A percentile compares a stretch with the other conserved stretches of the same genome.
These are phyloP conservation scores for Eupleurogrammus muticus DNA, from an alignment of 2,797 vertebrate species.

Conservation along the genomic window DNA sequence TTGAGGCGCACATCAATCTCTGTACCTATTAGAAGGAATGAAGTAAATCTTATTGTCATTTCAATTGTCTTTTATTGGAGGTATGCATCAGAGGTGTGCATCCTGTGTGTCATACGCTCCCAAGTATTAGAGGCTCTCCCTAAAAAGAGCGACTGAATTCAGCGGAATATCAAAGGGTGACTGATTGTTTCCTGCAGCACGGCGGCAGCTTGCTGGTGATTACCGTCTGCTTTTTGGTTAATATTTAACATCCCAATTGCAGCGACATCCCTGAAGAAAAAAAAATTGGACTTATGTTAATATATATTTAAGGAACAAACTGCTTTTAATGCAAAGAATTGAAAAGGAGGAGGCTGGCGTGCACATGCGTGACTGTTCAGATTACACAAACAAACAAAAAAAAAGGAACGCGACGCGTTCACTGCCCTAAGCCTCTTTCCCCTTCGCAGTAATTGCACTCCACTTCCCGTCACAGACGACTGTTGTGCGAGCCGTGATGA, in stretches of 20 bases:
- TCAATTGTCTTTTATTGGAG: constrained; percentile 79
- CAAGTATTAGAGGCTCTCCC: constrained; percentile 50
- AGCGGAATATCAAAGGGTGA: constrained; percentile 49
- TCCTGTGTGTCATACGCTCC: constrained; percentile 49
- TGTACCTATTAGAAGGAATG: constrained; percentile 73
- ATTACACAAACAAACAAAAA: constrained; percentile 22
- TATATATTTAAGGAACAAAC: constrained; percentile 1
- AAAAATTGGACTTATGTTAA: no score
- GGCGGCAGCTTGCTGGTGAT: constrained; percentile 9
- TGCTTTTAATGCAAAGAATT: constrained; percentile 9
- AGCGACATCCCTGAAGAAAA: neutral
- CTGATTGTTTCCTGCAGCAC: constrained; percentile 26
- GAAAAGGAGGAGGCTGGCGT: constrained; percentile 11
- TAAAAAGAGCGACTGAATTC: constrained; percentile 46
- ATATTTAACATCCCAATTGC: constrained; percentile 17
- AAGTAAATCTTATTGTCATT: constrained; percentile 81
- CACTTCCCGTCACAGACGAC: constrained; percentile 34
- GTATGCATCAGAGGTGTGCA: constrained; percentile 65
- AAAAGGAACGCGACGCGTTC: constrained; percentile 4
- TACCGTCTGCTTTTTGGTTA: constrained; percentile 3
- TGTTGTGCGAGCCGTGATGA: constrained; percentile 53
- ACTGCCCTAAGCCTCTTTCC: constrained; percentile 24
- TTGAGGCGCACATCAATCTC: constrained; percentile 69
- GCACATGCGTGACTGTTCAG: constrained; percentile 17
- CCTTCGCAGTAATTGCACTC: constrained; percentile 26